Evolutionary conservation across 2,797 vertebrate species (phyloP).

Genomic region (Esox masquinongy): DNA sequence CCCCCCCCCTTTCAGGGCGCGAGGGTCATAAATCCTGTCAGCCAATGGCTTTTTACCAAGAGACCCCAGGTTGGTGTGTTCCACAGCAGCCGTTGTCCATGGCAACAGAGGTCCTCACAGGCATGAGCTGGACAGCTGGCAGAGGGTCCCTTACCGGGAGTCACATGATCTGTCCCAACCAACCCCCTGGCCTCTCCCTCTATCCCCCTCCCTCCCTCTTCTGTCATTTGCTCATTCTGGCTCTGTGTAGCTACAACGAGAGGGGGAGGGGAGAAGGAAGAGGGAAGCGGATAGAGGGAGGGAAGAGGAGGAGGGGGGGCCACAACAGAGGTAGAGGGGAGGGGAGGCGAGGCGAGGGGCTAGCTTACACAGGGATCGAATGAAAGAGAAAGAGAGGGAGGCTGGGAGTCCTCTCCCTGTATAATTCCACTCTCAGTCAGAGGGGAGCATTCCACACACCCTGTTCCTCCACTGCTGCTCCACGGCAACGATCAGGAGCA

Average conservation of each 20-base stretch:
- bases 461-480: slow-evolving; percentile 28
- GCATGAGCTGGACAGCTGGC: slow-evolving; percentile 78
- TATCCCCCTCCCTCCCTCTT: slow-evolving; percentile 33
- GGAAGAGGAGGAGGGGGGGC: slow-evolving; percentile 27
- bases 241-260: slow-evolving; percentile 50
- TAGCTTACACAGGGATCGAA: slow-evolving; percentile 52
- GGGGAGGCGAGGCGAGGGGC: slow-evolving; percentile 43
- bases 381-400: slow-evolving; percentile 59
- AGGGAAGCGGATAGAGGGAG: slow-evolving; percentile 50
- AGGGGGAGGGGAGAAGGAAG: slow-evolving; percentile 60
- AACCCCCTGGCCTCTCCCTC: slow-evolving; percentile 54
- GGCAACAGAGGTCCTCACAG: slow-evolving; percentile 76
- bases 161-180: slow-evolving; percentile 68
- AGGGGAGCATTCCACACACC: slow-evolving; percentile 37
- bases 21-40: slow-evolving; percentile 48
- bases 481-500: slow-evolving; percentile 23
- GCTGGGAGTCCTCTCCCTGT: slow-evolving; percentile 60
- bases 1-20: slow-evolving; percentile 42
- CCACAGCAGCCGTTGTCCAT: slow-evolving; percentile 75
- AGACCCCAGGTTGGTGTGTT: slow-evolving; percentile 59
- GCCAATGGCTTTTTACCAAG: slow-evolving; percentile 65
- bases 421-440: slow-evolving; percentile 41
- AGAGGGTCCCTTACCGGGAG: slow-evolving; percentile 60
- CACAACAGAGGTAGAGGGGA: slow-evolving; percentile 34
- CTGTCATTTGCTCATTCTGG: slow-evolving; percentile 52